Evolutionary conservation across 2,888 invertebrate species (phyloP).

Genomic region (Hypomecis atomaria): DNA sequence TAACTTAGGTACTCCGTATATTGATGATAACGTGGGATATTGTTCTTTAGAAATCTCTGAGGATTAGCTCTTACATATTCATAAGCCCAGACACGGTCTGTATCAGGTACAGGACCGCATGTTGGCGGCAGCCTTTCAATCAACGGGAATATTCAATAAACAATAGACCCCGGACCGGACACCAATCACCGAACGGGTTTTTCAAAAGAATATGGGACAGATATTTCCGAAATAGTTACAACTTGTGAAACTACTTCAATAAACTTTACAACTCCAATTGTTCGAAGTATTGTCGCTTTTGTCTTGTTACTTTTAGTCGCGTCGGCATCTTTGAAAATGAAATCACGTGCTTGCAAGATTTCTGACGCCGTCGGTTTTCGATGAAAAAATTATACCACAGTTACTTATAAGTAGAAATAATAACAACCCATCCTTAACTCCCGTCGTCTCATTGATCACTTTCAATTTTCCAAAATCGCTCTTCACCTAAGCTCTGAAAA

Average conservation of each 20-base stretch:
- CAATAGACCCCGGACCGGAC: constrained; percentile 52
- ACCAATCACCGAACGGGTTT: constrained; percentile 51
- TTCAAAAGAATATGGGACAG: constrained; percentile 26
- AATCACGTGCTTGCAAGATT: constrained; percentile 44
- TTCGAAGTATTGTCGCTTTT: constrained; percentile 51
- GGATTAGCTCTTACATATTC: constrained; percentile 57
- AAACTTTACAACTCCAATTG: constrained; percentile 69
- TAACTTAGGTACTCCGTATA: constrained; percentile 6
- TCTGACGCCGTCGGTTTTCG: constrained; percentile 43
- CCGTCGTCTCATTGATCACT: constrained; percentile 19
- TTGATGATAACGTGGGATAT: constrained; percentile 22
- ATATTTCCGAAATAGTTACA: constrained; percentile 40
- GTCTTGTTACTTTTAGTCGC: constrained; percentile 50
- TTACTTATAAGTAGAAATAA: constrained; percentile 36
- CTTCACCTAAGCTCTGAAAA: constrained; percentile 24
- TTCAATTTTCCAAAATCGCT: constrained; percentile 7
- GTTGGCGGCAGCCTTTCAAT: constrained; percentile 64
- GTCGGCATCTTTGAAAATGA: constrained; percentile 56
- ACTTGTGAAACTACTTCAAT: constrained; percentile 52
- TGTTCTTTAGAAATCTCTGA: constrained; percentile 24
- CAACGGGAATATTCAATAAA: constrained; percentile 56
- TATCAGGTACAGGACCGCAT: constrained; percentile 62
- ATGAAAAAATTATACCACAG: constrained; percentile 35
- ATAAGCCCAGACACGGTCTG: constrained; percentile 41
- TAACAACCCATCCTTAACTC: too few relatives aligned